phyloP scores from a whole-genome alignment of 23 tunicate species.

The Ascidia mentula region DNA sequence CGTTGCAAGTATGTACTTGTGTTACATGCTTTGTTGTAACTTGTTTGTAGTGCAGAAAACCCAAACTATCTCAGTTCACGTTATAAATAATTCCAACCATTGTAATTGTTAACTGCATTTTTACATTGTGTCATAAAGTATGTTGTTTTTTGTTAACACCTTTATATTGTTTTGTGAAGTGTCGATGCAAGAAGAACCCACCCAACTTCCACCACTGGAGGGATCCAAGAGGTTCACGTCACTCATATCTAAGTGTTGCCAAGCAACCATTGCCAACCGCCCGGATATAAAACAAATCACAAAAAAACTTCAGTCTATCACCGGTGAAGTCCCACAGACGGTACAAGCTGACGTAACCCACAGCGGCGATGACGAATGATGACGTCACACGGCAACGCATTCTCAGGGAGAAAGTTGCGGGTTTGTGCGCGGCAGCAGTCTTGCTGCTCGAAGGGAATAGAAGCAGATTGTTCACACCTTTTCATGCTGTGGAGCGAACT shows the following conservation, averaged over 20 bases:
- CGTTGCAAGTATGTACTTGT: conserved; percentile 39
- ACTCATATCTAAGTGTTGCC: conserved; percentile 82
- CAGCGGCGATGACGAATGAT: conserved; percentile 3
- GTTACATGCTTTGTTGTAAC: neutral
- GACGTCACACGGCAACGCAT: too few relatives aligned
- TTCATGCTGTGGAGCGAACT: too few relatives aligned
- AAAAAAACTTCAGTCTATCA: conserved; percentile 66
- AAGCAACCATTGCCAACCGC: conserved; percentile 24
- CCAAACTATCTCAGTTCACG: too few relatives aligned
- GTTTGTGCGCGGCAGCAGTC: too few relatives aligned
- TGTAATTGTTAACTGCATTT: too few relatives aligned
- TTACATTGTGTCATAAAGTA: too few relatives aligned
- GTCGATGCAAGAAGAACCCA: conserved; percentile 12
- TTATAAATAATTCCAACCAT: too few relatives aligned
- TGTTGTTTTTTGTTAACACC: too few relatives aligned
- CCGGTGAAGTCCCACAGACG: conserved; percentile 15
- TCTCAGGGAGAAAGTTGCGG: too few relatives aligned
- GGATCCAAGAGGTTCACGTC: conserved; percentile 74
- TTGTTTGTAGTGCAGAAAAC: too few relatives aligned
- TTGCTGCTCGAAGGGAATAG: too few relatives aligned
- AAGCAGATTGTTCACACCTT: too few relatives aligned
- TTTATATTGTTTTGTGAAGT: conserved; percentile 35
- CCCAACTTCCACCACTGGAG: conserved; percentile 64
- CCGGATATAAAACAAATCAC: conserved; percentile 85
- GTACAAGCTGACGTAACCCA: conserved; percentile 2